These are phyloP conservation scores for Lacerta agilis DNA, from an alignment of 2,797 vertebrate species.

Conservation along the genomic window DNA sequence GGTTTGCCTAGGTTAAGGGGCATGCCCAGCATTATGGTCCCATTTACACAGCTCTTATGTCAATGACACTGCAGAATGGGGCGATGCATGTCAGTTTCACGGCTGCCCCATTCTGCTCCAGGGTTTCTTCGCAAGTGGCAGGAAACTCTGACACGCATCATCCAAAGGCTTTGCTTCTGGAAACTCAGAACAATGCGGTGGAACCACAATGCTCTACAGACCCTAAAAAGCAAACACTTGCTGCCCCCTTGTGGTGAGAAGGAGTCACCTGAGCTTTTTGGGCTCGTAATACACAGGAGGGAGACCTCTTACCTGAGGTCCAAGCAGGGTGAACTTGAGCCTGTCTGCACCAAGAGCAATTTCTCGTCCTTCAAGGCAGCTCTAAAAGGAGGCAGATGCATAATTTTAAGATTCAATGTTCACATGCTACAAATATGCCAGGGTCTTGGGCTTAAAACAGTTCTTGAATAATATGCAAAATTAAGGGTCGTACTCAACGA, in stretches of 20 bases:
- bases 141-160: too few species aligned
- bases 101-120: too few species aligned
- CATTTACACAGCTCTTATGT: too few species aligned
- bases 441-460: neutral
- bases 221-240: neutral
- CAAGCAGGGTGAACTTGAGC: slow-evolving; percentile 95
- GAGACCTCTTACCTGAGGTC: slow-evolving; percentile 86
- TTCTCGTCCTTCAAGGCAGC: slow-evolving; percentile 86
- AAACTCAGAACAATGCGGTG: too few species aligned
- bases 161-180: too few species aligned
- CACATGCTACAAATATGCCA: too few species aligned
- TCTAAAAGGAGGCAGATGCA: slow-evolving; percentile 67
- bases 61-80: too few species aligned
- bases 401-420: neutral
- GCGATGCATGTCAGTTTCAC: too few species aligned
- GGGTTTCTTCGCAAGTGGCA: too few species aligned
- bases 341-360: slow-evolving; percentile 90
- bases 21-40: too few species aligned
- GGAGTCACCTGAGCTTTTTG: neutral
- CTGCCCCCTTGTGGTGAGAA: neutral
- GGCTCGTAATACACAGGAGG: neutral
- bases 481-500: neutral
- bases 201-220: neutral
- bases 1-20: too few species aligned
- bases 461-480: neutral